phyloP scores from a whole-genome alignment of 2,888 invertebrate species.

The Pedicia rivosa region DNA sequence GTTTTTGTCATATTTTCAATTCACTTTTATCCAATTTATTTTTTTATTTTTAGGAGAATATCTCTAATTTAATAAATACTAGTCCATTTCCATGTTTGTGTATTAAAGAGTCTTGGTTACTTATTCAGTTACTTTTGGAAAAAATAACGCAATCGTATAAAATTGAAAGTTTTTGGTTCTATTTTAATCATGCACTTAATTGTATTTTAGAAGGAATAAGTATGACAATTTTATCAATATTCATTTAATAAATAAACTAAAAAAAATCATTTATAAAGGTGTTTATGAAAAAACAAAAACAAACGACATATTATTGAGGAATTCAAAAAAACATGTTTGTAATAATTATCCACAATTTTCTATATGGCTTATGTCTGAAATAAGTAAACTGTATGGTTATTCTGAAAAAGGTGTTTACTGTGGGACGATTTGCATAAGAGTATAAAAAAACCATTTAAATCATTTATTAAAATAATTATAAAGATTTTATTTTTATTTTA shows the following conservation, averaged over 20 bases:
- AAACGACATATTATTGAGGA: constrained; percentile 4
- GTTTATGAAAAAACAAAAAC: not conserved
- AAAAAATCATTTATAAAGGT: not conserved
- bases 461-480: constrained; percentile 8
- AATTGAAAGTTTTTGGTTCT: constrained; percentile 31
- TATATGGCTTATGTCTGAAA: constrained; percentile 26
- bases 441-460: constrained; percentile 4
- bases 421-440: constrained; percentile 14
- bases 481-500: constrained; percentile 10
- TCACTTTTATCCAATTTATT: constrained; percentile 10
- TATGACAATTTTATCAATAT: constrained; percentile 8
- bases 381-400: constrained; percentile 25
- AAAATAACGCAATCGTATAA: constrained; percentile 18
- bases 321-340: constrained; percentile 11
- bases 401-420: constrained; percentile 24
- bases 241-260: not conserved
- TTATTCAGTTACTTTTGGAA: constrained; percentile 32
- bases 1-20: too few relatives aligned
- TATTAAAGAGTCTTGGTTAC: constrained; percentile 39
- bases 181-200: constrained; percentile 26
- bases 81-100: constrained; percentile 41
- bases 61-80: constrained; percentile 28
- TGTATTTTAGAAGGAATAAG: constrained; percentile 18
- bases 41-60: constrained; percentile 21
- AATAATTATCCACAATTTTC: constrained; percentile 11